phyloP scores from a whole-genome alignment of 1,140 invertebrate genomes.

The Neodiprion fabricii region DNA sequence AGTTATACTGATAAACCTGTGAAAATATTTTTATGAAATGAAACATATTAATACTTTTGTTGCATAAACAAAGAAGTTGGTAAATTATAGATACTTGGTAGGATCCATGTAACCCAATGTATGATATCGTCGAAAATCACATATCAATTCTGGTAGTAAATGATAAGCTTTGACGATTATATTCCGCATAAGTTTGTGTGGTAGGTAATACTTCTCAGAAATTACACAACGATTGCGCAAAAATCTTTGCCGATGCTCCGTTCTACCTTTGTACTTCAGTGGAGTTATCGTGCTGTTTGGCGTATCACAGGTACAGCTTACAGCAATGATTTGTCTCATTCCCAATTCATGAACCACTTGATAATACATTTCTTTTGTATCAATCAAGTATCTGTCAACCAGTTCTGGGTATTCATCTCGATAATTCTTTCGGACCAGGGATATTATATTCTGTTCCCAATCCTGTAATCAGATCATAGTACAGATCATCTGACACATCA shows the following conservation, averaged over 20 bases:
- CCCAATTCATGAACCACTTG: constrained; percentile 58
- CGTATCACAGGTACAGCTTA: constrained; percentile 39
- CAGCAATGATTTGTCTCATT: constrained; percentile 60
- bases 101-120: constrained; percentile 38
- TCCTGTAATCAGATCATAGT: constrained; percentile 29
- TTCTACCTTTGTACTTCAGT: constrained; percentile 67
- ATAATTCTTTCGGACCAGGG: constrained; percentile 54
- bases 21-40: constrained; percentile 33
- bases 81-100: constrained; percentile 33
- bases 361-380: constrained; percentile 60
- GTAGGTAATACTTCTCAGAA: constrained; percentile 61
- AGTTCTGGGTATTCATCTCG: constrained; percentile 51
- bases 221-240: constrained; percentile 64
- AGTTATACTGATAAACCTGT: constrained; percentile 47
- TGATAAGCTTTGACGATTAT: constrained; percentile 64
- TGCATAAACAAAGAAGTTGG: too few relatives aligned
- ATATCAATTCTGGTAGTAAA: constrained; percentile 63
- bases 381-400: constrained; percentile 57
- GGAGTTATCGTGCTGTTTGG: constrained; percentile 37
- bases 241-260: constrained; percentile 65
- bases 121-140: constrained; percentile 64
- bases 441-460: constrained; percentile 62
- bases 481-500: neutral
- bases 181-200: constrained; percentile 69
- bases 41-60: too few relatives aligned